phyloP scores from a whole-genome alignment of 2,113 vertebrate genomes.

The Pogonocichla stellata region DNA sequence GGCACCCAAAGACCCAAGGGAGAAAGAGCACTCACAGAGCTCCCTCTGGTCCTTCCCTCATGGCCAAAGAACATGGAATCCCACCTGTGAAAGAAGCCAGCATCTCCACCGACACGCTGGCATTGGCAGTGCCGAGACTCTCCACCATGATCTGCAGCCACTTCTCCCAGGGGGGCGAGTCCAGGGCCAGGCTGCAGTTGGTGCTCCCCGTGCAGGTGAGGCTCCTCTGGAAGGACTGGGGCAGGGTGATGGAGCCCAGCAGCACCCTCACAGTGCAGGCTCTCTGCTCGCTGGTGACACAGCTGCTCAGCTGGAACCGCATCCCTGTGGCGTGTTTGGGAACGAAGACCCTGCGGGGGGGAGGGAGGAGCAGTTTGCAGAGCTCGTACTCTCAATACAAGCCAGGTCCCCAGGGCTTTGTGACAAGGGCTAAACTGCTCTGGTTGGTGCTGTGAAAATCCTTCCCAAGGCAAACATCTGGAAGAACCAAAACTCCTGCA shows the following conservation, averaged over 20 bases:
- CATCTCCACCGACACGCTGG: conserved; percentile 71
- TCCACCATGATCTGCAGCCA: conserved; percentile 87
- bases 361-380: background rate
- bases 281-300: conserved; percentile 31
- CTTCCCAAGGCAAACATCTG: background rate
- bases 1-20: background rate
- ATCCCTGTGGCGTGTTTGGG: conserved; percentile 82
- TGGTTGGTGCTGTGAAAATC: background rate
- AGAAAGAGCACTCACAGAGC: background rate
- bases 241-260: conserved; percentile 80
- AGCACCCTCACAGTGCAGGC: conserved; percentile 76
- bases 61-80: background rate
- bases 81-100: conserved; percentile 84
- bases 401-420: background rate
- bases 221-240: conserved; percentile 69
- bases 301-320: conserved; percentile 77
- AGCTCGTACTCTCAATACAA: background rate
- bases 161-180: conserved; percentile 85
- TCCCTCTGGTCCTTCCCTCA: background rate
- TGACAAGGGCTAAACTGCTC: background rate
- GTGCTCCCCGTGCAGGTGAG: conserved; percentile 72
- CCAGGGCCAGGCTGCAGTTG: conserved; percentile 76
- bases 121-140: conserved; percentile 57
- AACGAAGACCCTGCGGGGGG: conserved; percentile 80
- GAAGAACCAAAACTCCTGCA: background rate